These are phyloP conservation scores for Pinctada fucata DNA, from an alignment of 2,888 invertebrate genomes.

Conservation along the genomic window DNA sequence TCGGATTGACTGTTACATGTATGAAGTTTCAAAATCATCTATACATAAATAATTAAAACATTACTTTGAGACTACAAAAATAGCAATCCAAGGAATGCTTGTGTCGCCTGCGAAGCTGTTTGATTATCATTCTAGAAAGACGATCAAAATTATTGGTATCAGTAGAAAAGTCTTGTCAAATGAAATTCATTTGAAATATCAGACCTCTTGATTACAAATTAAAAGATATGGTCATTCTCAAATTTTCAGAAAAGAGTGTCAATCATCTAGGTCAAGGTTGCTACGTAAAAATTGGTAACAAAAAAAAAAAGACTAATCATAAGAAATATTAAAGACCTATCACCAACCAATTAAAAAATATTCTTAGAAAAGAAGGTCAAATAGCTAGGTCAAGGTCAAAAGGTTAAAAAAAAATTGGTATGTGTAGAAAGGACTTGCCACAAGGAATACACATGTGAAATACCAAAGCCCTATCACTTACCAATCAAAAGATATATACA, in stretches of 20 bases:
- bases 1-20: too few species aligned
- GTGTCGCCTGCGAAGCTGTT: too few species aligned
- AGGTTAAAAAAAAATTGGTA: not conserved
- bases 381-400: constrained; percentile 13
- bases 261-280: not conserved
- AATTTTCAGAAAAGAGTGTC: not conserved
- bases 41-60: too few species aligned
- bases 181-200: too few species aligned
- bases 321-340: not conserved
- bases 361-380: not conserved
- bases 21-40: too few species aligned
- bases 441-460: not conserved
- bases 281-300: not conserved
- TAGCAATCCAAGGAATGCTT: too few species aligned
- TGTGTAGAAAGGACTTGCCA: not conserved
- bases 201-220: not conserved
- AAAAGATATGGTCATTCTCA: not conserved
- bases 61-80: too few species aligned
- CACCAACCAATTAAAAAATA: not conserved
- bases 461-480: not conserved
- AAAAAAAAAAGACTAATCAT: not conserved
- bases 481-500: not conserved
- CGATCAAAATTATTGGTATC: too few species aligned
- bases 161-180: too few species aligned
- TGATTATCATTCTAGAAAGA: too few species aligned